Conservation (phyloP, 2,888 invertebrate genomes). For the Thera obeliscata region DNA sequence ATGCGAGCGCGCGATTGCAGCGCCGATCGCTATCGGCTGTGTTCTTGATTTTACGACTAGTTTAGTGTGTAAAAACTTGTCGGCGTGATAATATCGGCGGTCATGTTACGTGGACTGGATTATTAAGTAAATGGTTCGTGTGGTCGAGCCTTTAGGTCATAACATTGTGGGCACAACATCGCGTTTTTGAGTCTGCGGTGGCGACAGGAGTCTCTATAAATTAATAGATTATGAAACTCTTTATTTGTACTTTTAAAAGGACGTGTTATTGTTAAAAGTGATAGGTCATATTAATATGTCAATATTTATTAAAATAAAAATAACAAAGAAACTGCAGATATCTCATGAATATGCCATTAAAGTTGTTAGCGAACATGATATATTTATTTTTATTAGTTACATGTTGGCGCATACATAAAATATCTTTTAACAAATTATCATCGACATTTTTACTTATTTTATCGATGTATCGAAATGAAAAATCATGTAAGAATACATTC, state of each 20-base stretch:
- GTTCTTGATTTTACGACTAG: constrained; percentile 65
- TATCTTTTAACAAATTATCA: constrained; percentile 48
- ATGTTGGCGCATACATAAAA: constrained; percentile 43
- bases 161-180: not conserved
- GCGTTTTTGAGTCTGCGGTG: too few relatives aligned
- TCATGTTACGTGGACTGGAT: constrained; percentile 22
- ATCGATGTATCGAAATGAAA: constrained; percentile 23
- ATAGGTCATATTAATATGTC: constrained; percentile 15
- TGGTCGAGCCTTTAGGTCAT: constrained; percentile 15
- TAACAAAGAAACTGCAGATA: constrained; percentile 15
- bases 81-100: constrained; percentile 33
- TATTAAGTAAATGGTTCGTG: constrained; percentile 21
- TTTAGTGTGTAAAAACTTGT: constrained; percentile 53
- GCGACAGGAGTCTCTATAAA: too few relatives aligned
- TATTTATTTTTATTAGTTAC: constrained; percentile 29
- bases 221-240: too few relatives aligned
- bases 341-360: constrained; percentile 30
- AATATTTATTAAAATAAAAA: constrained; percentile 25
- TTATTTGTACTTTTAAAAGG: constrained; percentile 7
- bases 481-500: constrained; percentile 21
- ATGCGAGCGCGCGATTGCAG: constrained; percentile 62
- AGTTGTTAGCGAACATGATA: constrained; percentile 22
- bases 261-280: not conserved
- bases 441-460: constrained; percentile 40
- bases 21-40: constrained; percentile 63